Evolutionary conservation across 1,140 invertebrate genomes (phyloP).

Genomic region (Aphaenogaster rudis): DNA sequence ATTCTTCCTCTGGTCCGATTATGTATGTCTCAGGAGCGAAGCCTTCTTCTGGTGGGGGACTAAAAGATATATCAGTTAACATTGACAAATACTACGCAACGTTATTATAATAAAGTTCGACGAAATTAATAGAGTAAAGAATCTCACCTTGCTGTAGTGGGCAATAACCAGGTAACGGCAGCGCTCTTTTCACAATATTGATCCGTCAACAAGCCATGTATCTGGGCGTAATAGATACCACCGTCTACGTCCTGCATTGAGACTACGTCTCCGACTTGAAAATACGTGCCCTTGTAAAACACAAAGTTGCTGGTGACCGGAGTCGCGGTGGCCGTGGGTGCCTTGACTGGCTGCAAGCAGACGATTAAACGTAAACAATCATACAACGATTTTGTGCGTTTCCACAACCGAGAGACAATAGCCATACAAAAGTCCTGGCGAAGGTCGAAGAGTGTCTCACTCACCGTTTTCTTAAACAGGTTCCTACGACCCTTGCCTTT

Average conservation of each 20-base stretch:
- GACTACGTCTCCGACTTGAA: constrained; percentile 96
- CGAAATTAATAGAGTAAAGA: background rate
- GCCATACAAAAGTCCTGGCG: too few species aligned
- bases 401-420: too few species aligned
- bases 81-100: background rate
- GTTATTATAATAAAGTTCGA: background rate
- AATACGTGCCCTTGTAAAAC: constrained; percentile 95
- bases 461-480: constrained; percentile 93
- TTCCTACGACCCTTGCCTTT: constrained; percentile 92
- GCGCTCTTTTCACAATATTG: constrained; percentile 98
- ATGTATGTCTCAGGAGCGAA: constrained; percentile 97
- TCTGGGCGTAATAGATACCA: constrained; percentile 95
- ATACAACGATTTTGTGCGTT: background rate
- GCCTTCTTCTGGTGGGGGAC: constrained; percentile 91
- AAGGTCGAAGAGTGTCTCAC: constrained; percentile 10
- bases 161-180: constrained; percentile 96
- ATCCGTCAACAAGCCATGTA: constrained; percentile 95
- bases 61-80: constrained; percentile 78
- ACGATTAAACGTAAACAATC: constrained; percentile 27
- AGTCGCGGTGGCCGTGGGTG: constrained; percentile 92
- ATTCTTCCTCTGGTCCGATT: constrained; percentile 96
- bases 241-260: constrained; percentile 93
- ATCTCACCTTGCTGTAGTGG: constrained; percentile 90
- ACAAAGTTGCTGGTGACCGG: constrained; percentile 93
- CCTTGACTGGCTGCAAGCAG: constrained; percentile 90